Percentiles rank a stretch among this genome's conserved stretches.
phyloP scores from a whole-genome alignment of 2,113 vertebrate genomes.

The Tachycineta bicolor region DNA sequence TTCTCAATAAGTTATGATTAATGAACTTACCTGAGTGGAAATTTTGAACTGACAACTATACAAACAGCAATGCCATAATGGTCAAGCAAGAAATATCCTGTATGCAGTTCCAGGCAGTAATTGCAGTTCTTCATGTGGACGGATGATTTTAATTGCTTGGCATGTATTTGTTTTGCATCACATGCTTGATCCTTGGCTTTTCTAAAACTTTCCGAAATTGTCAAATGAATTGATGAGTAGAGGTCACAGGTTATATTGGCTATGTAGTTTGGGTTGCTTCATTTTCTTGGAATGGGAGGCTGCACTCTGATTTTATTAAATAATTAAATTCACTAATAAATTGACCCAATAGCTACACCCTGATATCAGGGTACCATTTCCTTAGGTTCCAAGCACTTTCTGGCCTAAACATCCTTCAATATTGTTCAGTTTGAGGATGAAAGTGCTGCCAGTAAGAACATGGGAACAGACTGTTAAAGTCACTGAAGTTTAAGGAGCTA shows the following conservation, averaged over 20 bases:
- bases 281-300: neutral
- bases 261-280: accelerated
- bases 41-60: neutral
- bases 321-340: neutral
- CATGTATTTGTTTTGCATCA: neutral
- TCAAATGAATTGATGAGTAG: neutral
- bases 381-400: neutral
- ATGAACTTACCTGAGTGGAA: neutral
- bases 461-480: neutral
- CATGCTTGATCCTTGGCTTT: neutral
- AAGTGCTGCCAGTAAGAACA: neutral
- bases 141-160: neutral
- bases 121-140: neutral
- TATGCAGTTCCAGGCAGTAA: neutral
- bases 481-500: neutral
- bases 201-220: neutral
- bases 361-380: neutral
- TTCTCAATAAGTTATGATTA: neutral
- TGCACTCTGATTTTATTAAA: neutral
- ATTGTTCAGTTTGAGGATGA: neutral
- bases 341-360: neutral
- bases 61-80: neutral
- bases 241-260: neutral
- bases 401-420: neutral
- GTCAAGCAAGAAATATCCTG: neutral